A percentile compares a stretch with the other conserved stretches of the same genome.
Evolutionary conservation across 2,888 invertebrate species (phyloP).

Genomic region (Tiliacea aurago): DNA sequence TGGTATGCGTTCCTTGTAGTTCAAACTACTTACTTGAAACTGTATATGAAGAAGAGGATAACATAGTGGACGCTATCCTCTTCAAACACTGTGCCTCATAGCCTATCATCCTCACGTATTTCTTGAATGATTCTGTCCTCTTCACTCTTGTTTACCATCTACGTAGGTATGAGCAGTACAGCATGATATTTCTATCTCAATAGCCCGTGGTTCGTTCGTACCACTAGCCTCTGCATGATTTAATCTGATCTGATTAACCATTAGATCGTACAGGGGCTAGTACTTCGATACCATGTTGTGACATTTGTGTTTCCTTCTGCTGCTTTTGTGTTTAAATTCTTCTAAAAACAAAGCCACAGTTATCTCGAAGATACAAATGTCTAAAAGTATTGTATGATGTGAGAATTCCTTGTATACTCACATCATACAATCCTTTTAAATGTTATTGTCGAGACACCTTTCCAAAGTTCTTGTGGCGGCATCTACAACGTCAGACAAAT

Average conservation of each 20-base stretch:
- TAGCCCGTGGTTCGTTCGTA: background rate
- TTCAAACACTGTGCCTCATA: conserved; percentile 17
- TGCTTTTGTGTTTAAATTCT: background rate
- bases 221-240: background rate
- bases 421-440: background rate
- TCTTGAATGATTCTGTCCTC: background rate
- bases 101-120: background rate
- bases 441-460: background rate
- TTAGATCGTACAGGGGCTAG: no score
- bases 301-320: background rate
- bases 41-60: conserved; percentile 15
- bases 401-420: background rate
- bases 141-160: background rate
- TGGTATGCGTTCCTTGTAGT: background rate
- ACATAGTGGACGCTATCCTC: background rate
- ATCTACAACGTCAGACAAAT: no score
- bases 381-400: background rate
- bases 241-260: no score
- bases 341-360: background rate
- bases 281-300: background rate
- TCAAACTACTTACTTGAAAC: conserved; percentile 5
- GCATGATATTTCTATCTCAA: background rate
- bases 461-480: background rate
- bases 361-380: background rate
- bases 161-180: background rate